A percentile compares a stretch with the other conserved stretches of the same genome.
Evolutionary conservation across 1,140 invertebrate genomes (phyloP).

Genomic region (Alviniconcha marisindica): DNA sequence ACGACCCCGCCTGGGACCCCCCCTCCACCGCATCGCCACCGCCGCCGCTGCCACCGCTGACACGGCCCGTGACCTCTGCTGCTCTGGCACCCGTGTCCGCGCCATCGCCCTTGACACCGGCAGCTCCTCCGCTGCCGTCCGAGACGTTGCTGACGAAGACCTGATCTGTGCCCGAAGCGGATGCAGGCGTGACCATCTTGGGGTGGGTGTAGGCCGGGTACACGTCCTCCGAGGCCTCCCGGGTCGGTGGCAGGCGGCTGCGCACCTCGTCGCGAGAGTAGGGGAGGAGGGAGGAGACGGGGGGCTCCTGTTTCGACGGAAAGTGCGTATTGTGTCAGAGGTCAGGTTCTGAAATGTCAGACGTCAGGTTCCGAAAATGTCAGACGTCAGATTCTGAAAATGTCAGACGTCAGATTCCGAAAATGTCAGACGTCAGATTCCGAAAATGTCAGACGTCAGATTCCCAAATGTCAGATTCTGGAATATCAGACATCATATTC

Average conservation of each 20-base stretch:
- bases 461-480: no score
- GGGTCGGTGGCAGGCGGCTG: slow-evolving; percentile 15
- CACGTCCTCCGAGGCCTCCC: slow-evolving; percentile 3
- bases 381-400: no score
- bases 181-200: neutral
- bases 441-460: no score
- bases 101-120: neutral
- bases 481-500: no score
- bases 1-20: neutral
- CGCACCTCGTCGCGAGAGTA: slow-evolving; percentile 55
- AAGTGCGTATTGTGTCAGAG: no score
- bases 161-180: neutral
- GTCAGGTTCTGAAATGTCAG: no score
- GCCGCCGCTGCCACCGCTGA: slow-evolving; percentile 24
- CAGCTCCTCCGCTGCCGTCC: neutral
- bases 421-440: no score
- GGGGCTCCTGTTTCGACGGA: slow-evolving; percentile 54
- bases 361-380: no score
- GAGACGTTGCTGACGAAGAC: neutral
- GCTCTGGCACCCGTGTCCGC: neutral
- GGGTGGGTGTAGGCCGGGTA: slow-evolving; percentile 41
- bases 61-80: slow-evolving; percentile 46
- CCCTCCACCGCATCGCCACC: neutral
- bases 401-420: no score
- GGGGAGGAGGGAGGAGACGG: slow-evolving; percentile 62